Percentiles rank a stretch among this genome's conserved stretches.
Conservation (phyloP, 2,113 vertebrate species). For the Alouatta palliata region DNA sequence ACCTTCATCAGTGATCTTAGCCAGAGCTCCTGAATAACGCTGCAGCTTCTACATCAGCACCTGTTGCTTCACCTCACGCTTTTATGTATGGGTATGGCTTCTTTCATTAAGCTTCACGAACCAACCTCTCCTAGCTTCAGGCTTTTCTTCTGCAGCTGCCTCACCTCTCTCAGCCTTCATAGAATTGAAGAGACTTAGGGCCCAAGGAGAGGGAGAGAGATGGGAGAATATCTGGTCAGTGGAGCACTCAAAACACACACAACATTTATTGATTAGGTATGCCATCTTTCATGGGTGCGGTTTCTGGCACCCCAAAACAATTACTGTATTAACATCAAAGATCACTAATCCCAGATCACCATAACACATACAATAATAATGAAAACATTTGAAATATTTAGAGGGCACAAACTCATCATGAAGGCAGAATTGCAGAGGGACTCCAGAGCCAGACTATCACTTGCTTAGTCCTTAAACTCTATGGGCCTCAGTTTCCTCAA, state of each 20-base stretch:
- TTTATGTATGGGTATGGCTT: neutral
- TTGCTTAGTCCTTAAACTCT: neutral
- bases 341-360: neutral
- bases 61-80: neutral
- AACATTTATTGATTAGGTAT: neutral
- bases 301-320: neutral
- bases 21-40: neutral
- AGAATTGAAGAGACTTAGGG: neutral
- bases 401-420: too few relatives aligned
- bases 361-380: neutral
- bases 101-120: neutral
- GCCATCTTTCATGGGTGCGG: neutral
- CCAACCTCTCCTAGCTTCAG: neutral
- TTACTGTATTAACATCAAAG: neutral
- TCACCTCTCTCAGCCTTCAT: neutral
- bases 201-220: neutral
- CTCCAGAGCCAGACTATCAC: neutral
- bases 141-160: neutral
- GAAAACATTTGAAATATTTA: neutral
- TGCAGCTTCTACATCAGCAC: neutral
- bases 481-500: neutral
- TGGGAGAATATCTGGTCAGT: neutral
- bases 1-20: neutral
- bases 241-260: neutral
- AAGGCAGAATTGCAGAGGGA: neutral